Conservation (phyloP, 2,888 invertebrate genomes). For the Melangyna quadrimaculata region DNA sequence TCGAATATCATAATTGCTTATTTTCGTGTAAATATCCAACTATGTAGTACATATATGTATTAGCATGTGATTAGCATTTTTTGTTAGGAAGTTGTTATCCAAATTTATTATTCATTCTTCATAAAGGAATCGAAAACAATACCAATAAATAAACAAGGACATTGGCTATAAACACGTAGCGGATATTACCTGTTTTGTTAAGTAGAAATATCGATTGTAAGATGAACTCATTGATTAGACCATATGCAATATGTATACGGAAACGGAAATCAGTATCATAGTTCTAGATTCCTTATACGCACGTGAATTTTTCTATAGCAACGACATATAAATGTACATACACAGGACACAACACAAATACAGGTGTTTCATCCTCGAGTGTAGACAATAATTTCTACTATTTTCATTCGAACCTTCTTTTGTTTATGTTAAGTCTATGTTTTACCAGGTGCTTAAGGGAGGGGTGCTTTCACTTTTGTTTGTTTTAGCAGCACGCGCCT, state of each 20-base stretch:
- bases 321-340: neutral
- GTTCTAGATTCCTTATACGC: neutral
- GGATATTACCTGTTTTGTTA: neutral
- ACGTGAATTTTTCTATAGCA: neutral
- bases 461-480: conserved; percentile 50
- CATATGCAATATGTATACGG: conserved; percentile 6
- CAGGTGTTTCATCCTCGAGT: conserved; percentile 43
- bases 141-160: conserved; percentile 15
- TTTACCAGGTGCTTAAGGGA: conserved; percentile 60
- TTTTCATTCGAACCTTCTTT: conserved; percentile 13
- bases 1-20: conserved; percentile 29
- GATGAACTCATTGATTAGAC: conserved; percentile 40
- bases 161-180: conserved; percentile 1
- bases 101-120: conserved; percentile 35
- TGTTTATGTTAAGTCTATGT: conserved; percentile 54
- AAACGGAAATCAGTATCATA: conserved; percentile 34
- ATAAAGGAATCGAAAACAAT: conserved; percentile 18
- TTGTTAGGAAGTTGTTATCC: conserved; percentile 10
- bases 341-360: conserved; percentile 13
- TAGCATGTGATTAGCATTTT: too few species aligned
- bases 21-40: conserved; percentile 24
- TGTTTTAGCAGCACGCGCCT: conserved; percentile 58
- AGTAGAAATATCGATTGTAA: conserved; percentile 34
- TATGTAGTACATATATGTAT: neutral
- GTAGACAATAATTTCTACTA: neutral